Conservation (phyloP, 2,888 invertebrate species). For the Selenia dentaria region DNA sequence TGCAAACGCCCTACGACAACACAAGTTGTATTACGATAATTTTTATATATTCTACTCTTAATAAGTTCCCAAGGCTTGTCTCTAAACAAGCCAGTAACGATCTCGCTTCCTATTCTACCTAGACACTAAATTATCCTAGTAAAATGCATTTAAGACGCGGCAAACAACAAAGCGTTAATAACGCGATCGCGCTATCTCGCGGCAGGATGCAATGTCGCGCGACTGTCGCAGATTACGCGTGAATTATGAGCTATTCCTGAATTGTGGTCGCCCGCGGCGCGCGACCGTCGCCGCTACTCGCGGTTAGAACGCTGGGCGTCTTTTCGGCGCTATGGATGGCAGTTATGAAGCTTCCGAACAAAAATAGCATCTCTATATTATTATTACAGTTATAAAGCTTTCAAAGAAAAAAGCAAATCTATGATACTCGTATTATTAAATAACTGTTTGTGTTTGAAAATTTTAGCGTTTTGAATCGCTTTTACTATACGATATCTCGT, state of each 20-base stretch:
- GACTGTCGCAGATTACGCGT: constrained; percentile 63
- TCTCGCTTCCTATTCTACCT: constrained; percentile 7
- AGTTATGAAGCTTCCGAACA: neutral
- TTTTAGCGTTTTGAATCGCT: too few relatives aligned
- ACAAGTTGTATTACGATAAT: too few relatives aligned
- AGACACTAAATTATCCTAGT: constrained; percentile 52
- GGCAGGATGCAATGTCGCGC: constrained; percentile 67
- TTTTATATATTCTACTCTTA: too few relatives aligned
- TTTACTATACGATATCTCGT: too few relatives aligned
- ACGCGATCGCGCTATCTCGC: constrained; percentile 58
- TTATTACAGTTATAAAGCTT: too few relatives aligned
- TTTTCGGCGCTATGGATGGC: constrained; percentile 11
- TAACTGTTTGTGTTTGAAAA: too few relatives aligned
- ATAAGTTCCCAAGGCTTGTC: too few relatives aligned
- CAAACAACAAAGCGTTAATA: constrained; percentile 54
- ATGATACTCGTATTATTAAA: too few relatives aligned
- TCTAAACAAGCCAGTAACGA: constrained; percentile 5
- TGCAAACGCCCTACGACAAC: too few relatives aligned
- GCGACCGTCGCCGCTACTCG: constrained; percentile 16
- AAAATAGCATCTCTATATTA: too few relatives aligned
- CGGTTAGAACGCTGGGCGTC: constrained; percentile 21
- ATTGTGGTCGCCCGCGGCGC: constrained; percentile 59
- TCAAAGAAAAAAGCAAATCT: too few relatives aligned
- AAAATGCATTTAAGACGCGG: constrained; percentile 49
- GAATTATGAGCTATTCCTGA: constrained; percentile 70